phyloP scores from a whole-genome alignment of 2,113 vertebrate genomes.

The Gasterosteus aculeatus region DNA sequence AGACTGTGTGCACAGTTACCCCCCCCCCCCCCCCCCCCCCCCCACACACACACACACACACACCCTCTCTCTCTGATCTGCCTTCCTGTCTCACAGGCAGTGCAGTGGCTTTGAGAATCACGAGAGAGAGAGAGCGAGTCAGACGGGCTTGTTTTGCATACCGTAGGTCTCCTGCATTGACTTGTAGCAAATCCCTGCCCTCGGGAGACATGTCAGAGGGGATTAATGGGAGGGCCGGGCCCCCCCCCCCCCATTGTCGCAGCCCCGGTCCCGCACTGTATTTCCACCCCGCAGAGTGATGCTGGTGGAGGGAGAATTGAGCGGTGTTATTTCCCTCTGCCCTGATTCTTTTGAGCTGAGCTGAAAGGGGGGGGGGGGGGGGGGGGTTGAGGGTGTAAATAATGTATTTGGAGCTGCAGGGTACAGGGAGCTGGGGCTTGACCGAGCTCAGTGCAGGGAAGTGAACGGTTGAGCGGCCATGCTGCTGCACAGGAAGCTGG shows the following conservation, averaged over 20 bases:
- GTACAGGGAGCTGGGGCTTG: constrained; percentile 52
- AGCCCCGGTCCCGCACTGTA: constrained; percentile 70
- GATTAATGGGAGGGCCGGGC: constrained; percentile 79
- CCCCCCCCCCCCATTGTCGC: constrained; percentile 82
- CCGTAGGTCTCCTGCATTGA: constrained; percentile 80
- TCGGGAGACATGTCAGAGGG: constrained; percentile 82
- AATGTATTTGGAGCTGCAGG: constrained; percentile 72
- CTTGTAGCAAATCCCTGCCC: constrained; percentile 85
- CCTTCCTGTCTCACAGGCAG: constrained; percentile 76
- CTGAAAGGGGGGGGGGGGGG: constrained; percentile 50
- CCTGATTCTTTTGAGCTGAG: constrained; percentile 75
- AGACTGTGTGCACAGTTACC: constrained; percentile 58
- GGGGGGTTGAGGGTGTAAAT: constrained; percentile 64
- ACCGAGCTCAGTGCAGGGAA: constrained; percentile 44
- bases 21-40: too few species aligned
- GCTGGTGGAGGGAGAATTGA: constrained; percentile 51
- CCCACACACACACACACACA: not conserved
- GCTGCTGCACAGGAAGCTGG: constrained; percentile 66
- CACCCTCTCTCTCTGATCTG: constrained; percentile 52
- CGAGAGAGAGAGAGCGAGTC: constrained; percentile 53
- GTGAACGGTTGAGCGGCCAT: constrained; percentile 48
- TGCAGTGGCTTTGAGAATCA: constrained; percentile 74
- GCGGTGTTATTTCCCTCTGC: constrained; percentile 80
- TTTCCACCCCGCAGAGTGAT: constrained; percentile 78
- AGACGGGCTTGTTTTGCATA: constrained; percentile 80